These are phyloP conservation scores for Euphydryas editha DNA, from an alignment of 2,888 invertebrate species.

Conservation along the genomic window DNA sequence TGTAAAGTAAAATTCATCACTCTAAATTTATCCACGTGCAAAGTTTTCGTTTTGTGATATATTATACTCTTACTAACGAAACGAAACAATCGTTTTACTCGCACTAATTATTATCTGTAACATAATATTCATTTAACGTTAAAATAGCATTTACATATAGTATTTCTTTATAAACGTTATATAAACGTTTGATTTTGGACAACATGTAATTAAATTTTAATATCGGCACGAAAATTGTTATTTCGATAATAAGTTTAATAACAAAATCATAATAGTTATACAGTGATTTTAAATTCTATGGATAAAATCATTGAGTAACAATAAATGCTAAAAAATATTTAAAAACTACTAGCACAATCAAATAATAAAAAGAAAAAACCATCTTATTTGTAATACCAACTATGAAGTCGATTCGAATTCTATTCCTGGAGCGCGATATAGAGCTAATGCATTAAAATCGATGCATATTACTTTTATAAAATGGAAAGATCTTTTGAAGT, in stretches of 20 bases:
- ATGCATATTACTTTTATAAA: too few relatives aligned
- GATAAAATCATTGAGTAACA: background rate
- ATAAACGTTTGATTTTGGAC: background rate
- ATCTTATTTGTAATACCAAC: background rate
- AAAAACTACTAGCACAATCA: background rate
- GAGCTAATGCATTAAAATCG: background rate
- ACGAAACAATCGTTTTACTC: background rate
- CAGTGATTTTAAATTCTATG: background rate
- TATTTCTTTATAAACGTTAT: background rate
- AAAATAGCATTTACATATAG: background rate
- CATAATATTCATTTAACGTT: background rate
- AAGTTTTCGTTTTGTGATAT: background rate
- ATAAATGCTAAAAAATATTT: background rate
- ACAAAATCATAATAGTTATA: too few relatives aligned
- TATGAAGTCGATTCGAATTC: background rate
- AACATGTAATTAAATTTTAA: background rate
- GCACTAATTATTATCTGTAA: constrained; percentile 1
- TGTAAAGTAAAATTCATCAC: background rate
- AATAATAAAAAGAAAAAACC: background rate
- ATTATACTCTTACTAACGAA: constrained; percentile 1
- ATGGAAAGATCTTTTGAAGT: background rate
- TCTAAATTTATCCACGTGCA: background rate
- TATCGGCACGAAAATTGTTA: background rate
- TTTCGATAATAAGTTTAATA: background rate
- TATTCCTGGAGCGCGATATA: background rate